phyloP scores from a whole-genome alignment of 1,140 invertebrate genomes.

The Proctacanthus coquilletti region DNA sequence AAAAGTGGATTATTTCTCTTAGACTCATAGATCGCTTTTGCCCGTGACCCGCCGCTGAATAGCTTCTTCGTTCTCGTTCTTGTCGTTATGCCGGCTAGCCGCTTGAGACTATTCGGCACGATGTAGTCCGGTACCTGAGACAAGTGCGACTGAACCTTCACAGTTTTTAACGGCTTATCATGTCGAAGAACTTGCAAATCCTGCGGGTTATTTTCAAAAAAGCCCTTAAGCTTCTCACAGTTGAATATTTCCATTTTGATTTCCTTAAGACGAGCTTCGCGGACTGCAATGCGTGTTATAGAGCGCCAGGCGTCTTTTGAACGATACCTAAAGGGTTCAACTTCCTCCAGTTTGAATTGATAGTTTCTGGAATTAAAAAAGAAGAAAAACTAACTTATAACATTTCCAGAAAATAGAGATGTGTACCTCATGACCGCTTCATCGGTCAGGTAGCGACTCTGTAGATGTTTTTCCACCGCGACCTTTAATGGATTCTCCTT shows the following conservation, averaged over 20 bases:
- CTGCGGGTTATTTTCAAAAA: conserved; percentile 88
- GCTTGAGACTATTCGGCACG: conserved; percentile 57
- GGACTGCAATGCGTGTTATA: conserved; percentile 79
- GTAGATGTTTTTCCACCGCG: conserved; percentile 60
- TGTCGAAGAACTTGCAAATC: conserved; percentile 80
- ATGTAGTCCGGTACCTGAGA: conserved; percentile 92
- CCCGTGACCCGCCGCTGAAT: conserved; percentile 15
- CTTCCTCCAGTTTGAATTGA: conserved; percentile 85
- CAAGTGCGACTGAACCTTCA: conserved; percentile 70
- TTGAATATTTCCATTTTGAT: conserved; percentile 89
- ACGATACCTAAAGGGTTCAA: conserved; percentile 90
- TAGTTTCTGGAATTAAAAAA: conserved; percentile 55
- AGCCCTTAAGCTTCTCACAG: conserved; percentile 84
- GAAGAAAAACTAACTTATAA: too few relatives aligned
- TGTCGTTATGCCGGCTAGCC: conserved; percentile 34
- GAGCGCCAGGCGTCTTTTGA: conserved; percentile 87
- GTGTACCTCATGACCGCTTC: conserved; percentile 33
- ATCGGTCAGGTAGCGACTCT: conserved; percentile 34
- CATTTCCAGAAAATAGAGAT: conserved; percentile 9
- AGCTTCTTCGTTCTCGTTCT: conserved; percentile 27
- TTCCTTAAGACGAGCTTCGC: conserved; percentile 88
- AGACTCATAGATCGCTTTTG: conserved; percentile 20
- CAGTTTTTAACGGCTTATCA: conserved; percentile 80
- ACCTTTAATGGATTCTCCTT: conserved; percentile 62
- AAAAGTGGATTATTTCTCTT: conserved; percentile 28